A percentile compares a stretch with the other conserved stretches of the same genome.
Conservation (phyloP, 2,797 vertebrate genomes). For the Loriculus beryllinus region DNA sequence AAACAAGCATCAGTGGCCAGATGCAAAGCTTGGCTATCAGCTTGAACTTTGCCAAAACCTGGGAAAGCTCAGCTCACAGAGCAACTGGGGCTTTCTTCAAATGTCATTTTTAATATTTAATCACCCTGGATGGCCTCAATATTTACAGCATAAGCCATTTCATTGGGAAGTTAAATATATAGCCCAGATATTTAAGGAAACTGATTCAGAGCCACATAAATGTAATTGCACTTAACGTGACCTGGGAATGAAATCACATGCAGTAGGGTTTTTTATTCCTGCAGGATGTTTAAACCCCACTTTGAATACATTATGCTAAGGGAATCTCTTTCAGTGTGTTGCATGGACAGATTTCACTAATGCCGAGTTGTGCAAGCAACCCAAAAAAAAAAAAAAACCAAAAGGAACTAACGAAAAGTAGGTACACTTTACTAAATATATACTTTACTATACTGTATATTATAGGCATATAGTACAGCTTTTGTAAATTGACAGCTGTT, state of each 20-base stretch:
- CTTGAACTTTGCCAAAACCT: neutral
- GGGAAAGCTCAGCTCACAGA: neutral
- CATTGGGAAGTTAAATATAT: constrained; percentile 35
- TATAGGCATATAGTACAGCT: neutral
- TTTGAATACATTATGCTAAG: neutral
- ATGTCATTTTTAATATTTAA: constrained; percentile 46
- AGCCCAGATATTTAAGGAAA: constrained; percentile 42
- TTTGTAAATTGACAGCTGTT: neutral
- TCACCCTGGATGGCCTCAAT: neutral
- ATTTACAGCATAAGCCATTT: constrained; percentile 43
- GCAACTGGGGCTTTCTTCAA: neutral
- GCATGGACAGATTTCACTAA: neutral
- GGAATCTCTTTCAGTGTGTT: neutral
- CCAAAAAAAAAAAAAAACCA: neutral
- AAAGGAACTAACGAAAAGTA: neutral
- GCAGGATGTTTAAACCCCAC: neutral
- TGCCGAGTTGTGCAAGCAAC: neutral
- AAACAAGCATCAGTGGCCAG: neutral
- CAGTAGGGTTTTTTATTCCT: neutral
- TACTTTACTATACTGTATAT: neutral
- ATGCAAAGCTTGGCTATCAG: neutral
- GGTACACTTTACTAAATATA: neutral
- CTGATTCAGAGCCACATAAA: constrained; percentile 36
- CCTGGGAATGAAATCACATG: neutral
- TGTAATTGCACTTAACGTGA: constrained; percentile 20